A percentile compares a stretch with the other conserved stretches of the same genome.
Evolutionary conservation across 2,113 vertebrate genomes (phyloP).

Genomic region (Oryzias javanicus): DNA sequence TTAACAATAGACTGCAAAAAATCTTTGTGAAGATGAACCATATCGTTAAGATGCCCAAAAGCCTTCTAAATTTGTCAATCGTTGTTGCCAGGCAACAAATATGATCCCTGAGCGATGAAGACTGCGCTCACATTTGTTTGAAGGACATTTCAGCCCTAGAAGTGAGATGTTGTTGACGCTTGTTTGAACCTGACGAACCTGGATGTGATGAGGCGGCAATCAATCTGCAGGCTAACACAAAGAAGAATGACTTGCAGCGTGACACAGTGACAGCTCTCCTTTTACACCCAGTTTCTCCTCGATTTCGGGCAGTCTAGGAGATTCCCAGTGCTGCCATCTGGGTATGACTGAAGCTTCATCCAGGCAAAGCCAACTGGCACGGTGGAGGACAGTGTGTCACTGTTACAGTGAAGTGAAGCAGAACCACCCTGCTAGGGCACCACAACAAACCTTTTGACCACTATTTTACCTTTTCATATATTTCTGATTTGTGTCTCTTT

Average conservation of each 20-base stretch:
- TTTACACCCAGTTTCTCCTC: slow-evolving; percentile 59
- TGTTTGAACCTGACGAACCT: not conserved
- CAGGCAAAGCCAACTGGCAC: slow-evolving; percentile 46
- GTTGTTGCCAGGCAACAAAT: not conserved
- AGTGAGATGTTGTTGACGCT: not conserved
- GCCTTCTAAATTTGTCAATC: no score
- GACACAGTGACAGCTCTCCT: slow-evolving; percentile 27
- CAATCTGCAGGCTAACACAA: not conserved
- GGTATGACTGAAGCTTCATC: slow-evolving; percentile 47
- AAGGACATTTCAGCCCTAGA: slow-evolving; percentile 3
- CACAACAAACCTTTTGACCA: no score
- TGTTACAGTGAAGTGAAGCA: slow-evolving; percentile 19
- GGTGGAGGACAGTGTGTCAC: slow-evolving; percentile 52
- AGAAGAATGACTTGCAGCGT: slow-evolving; percentile 19
- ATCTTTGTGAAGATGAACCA: no score
- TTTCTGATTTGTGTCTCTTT: no score
- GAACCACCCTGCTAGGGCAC: slow-evolving; percentile 7
- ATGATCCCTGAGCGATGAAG: not conserved
- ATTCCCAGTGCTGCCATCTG: slow-evolving; percentile 55
- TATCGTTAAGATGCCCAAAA: no score
- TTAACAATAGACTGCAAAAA: no score
- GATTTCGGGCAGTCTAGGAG: slow-evolving; percentile 62
- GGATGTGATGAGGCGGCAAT: not conserved
- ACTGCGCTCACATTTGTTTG: not conserved
- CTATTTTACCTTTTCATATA: no score